phyloP scores from a whole-genome alignment of 30 jellyfish, hydroid and myxozoan species.

The Sanderia malayensis region DNA sequence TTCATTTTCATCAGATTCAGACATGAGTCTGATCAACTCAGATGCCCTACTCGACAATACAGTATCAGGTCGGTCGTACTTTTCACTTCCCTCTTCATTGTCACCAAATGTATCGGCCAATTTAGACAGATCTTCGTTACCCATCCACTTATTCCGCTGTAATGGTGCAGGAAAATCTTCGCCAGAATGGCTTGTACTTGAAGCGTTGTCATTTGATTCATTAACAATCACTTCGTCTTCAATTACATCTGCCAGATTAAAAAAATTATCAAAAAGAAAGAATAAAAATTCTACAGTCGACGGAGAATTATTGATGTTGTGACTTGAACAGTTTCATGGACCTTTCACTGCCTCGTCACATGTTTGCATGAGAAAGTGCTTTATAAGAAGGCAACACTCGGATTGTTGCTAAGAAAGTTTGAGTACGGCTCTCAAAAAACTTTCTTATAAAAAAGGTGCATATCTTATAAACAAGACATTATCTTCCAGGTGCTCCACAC shows the following conservation, averaged over 20 bases:
- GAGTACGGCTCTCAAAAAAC: no score
- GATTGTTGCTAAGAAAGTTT: no score
- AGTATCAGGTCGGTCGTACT: not conserved
- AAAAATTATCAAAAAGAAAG: no score
- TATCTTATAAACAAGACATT: no score
- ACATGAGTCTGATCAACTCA: not conserved
- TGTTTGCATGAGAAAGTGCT: no score
- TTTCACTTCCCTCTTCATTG: not conserved
- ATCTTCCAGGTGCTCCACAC: no score
- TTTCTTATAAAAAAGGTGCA: no score
- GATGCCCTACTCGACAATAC: not conserved
- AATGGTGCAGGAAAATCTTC: conserved; percentile 12
- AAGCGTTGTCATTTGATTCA: not conserved
- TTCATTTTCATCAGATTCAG: not conserved
- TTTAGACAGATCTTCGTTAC: conserved; percentile 37
- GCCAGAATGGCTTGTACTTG: conserved; percentile 19
- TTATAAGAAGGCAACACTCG: no score
- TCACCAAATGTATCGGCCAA: conserved; percentile 6
- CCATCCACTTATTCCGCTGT: conserved; percentile 34
- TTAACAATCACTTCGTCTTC: not conserved
- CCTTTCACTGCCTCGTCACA: no score
- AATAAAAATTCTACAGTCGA: not conserved
- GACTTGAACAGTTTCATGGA: no score
- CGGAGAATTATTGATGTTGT: no score
- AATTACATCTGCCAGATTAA: not conserved